Evolutionary conservation across 2,113 vertebrate genomes (phyloP).

Genomic region (Tonatia bakeri): DNA sequence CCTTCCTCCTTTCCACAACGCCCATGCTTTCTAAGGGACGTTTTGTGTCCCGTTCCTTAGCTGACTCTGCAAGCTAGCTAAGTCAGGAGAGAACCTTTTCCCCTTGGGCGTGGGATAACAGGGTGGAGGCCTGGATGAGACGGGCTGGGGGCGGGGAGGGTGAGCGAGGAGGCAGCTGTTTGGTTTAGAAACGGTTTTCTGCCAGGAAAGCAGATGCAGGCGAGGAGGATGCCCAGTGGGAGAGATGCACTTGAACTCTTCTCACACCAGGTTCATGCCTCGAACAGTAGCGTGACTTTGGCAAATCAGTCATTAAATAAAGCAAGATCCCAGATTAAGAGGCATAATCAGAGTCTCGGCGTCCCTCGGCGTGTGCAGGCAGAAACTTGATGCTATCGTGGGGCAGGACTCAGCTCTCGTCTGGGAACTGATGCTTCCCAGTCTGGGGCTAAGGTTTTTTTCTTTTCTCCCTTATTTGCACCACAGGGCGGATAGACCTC

Average conservation of each 20-base stretch:
- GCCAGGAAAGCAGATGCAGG: neutral
- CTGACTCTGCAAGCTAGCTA: neutral
- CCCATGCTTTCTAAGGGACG: neutral
- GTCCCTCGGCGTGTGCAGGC: neutral
- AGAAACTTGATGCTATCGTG: neutral
- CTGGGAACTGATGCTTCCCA: neutral
- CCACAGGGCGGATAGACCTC: neutral
- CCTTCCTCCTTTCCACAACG: neutral
- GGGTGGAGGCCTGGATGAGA: neutral
- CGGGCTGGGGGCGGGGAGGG: neutral
- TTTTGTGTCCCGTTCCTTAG: neutral
- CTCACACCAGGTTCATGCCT: neutral
- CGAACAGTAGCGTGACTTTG: neutral
- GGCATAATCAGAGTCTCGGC: neutral
- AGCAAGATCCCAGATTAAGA: neutral
- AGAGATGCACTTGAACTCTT: neutral
- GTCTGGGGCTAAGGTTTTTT: neutral
- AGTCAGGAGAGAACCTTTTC: too few relatives aligned
- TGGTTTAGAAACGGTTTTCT: neutral
- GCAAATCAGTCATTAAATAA: neutral
- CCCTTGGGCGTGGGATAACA: neutral
- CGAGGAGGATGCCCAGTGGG: neutral
- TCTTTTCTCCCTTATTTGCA: neutral
- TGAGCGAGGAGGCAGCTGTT: neutral
- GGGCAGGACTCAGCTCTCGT: neutral